These are phyloP conservation scores for Anarrhichthys ocellatus DNA, from an alignment of 2,113 vertebrate species.

Conservation along the genomic window DNA sequence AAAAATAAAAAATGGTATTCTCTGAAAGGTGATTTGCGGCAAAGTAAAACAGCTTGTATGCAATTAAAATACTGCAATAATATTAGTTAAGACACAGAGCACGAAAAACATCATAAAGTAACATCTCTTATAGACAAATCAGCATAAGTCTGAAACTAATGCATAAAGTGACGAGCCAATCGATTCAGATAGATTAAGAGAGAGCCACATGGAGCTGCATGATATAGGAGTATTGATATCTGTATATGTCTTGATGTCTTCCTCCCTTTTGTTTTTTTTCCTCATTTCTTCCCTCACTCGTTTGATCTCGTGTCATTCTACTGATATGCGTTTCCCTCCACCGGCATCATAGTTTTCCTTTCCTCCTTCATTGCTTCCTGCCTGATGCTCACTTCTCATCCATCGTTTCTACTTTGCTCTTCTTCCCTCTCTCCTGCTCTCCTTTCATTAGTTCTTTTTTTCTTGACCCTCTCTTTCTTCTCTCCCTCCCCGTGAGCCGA, in stretches of 20 bases:
- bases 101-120: slow-evolving; percentile 9
- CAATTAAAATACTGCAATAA: slow-evolving; percentile 1
- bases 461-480: slow-evolving; percentile 1
- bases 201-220: not conserved
- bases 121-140: not conserved
- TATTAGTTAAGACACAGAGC: not conserved
- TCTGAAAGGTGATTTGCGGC: not conserved
- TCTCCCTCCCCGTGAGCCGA: slow-evolving; percentile 23
- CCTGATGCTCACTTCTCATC: not conserved
- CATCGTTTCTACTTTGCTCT: not conserved
- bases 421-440: slow-evolving; percentile 7
- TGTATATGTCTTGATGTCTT: not conserved
- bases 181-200: not conserved
- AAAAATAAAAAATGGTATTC: not conserved
- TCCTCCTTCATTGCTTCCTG: slow-evolving; percentile 14
- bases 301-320: slow-evolving; percentile 22
- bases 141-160: slow-evolving; percentile 20
- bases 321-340: slow-evolving; percentile 34
- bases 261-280: slow-evolving; percentile 5
- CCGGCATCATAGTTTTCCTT: slow-evolving; percentile 18
- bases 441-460: slow-evolving; percentile 26
- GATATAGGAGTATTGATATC: not conserved
- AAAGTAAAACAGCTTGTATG: not conserved
- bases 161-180: not conserved
- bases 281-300: slow-evolving; percentile 5